Evolutionary conservation across 2,888 invertebrate species (phyloP), one percentile per base, ranked within the genome.

Genomic region (Leucoma salicis): DNA sequence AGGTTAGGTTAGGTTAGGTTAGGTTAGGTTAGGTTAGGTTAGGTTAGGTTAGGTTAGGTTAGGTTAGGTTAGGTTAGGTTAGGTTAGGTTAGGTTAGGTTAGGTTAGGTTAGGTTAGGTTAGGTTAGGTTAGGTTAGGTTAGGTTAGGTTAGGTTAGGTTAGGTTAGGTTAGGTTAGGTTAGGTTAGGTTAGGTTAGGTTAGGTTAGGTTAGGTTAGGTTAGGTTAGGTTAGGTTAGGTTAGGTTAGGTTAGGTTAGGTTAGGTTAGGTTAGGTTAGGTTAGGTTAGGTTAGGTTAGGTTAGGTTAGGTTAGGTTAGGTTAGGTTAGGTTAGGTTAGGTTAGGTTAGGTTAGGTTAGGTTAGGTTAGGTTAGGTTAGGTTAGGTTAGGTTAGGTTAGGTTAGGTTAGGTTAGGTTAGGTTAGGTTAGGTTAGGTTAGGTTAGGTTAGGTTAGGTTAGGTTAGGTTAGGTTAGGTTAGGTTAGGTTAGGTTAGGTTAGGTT

Each of bases 301-400:
- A 39, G 43, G 38, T 43, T 39, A 39, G 43, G 38, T 43, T 39
- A 38, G 42, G 38, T 42, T 36, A 37, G 42, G 39, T 38, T 38
- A 34, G 33, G 42, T 37, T 37, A 34, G 34, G 42, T 37, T 37
- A 33, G 33, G 42, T 42, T 37, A 31, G 35, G 38, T 38, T 39
- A 34, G 35, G 43, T 43, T 35, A 38, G 43, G 43, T 38, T 35
- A 35, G 38, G 38, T 34, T 38, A 38, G 35, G 43, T 38, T 42
- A 37, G 35, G 41, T 41, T 41, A 41, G 41, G 41, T 40, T 43
- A 39, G 43, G 37, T 45, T 43, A 43, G 43, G 43, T 43, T 43
- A 41, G 41, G 41, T 41, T 41, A 41, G 41, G 41, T 41, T 41
- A 41, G 41, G 41, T 41, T 41, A 41, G 41, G 41, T 41, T 41